A percentile compares a stretch with the other conserved stretches of the same genome.
These are phyloP conservation scores for Gymnocypris eckloni DNA, from an alignment of 2,797 vertebrate species.

Conservation along the genomic window DNA sequence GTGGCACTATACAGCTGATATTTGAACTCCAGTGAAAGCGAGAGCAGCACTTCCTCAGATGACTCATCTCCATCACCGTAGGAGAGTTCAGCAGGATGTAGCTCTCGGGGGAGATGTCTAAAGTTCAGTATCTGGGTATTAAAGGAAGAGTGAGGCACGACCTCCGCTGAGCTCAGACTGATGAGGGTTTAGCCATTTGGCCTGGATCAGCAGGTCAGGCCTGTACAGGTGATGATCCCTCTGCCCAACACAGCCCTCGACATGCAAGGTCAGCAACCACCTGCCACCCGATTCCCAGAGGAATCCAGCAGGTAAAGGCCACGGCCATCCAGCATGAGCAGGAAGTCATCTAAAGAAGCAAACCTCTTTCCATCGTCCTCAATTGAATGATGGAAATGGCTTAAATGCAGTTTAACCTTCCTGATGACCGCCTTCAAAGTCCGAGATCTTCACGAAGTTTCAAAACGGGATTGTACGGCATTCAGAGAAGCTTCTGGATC, in stretches of 20 bases:
- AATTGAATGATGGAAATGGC: conserved; percentile 34
- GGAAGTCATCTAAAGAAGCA: conserved; percentile 33
- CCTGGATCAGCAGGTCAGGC: conserved; percentile 30
- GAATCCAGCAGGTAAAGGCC: conserved; percentile 22
- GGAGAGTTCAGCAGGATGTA: conserved; percentile 11
- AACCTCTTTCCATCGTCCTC: conserved; percentile 38
- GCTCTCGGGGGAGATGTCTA: conserved; percentile 29
- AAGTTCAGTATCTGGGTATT: conserved; percentile 45
- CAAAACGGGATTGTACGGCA: conserved; percentile 59
- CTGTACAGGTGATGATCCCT: conserved; percentile 42
- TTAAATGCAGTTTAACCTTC: conserved; percentile 51
- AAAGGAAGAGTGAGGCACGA: conserved; percentile 29
- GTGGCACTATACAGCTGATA: background rate
- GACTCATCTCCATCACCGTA: conserved; percentile 30
- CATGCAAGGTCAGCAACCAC: conserved; percentile 22
- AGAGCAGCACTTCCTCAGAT: background rate
- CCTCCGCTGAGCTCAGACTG: conserved; percentile 31
- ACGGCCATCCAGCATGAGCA: background rate
- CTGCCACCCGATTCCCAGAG: background rate
- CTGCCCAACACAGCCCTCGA: conserved; percentile 6
- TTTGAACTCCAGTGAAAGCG: background rate
- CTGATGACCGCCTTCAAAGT: conserved; percentile 24
- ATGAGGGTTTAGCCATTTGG: conserved; percentile 41
- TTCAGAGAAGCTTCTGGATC: conserved; percentile 64
- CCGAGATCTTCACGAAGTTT: conserved; percentile 50